phyloP scores from a whole-genome alignment of 2,113 vertebrate genomes.

The Eolophus roseicapilla region DNA sequence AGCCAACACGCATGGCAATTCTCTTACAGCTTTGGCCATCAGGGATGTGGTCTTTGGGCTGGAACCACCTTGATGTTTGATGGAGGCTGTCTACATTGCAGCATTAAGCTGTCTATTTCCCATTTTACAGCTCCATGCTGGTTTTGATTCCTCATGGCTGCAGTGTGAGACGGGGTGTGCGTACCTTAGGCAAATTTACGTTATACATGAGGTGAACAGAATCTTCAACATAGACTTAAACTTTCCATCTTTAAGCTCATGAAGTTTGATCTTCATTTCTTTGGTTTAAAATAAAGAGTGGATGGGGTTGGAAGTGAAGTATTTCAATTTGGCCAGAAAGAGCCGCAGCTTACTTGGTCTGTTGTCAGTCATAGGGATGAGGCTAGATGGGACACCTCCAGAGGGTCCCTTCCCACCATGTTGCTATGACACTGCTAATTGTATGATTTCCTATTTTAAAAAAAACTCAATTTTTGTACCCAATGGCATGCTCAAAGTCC shows the following conservation, averaged over 20 bases:
- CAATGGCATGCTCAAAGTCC: background rate
- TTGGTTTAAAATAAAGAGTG: background rate
- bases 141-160: background rate
- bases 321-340: background rate
- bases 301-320: background rate
- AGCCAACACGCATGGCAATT: background rate
- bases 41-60: background rate
- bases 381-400: background rate
- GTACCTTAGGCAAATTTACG: background rate
- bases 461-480: rapidly evolving
- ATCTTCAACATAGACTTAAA: background rate
- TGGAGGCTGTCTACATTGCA: background rate
- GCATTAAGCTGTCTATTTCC: conserved; percentile 3
- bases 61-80: background rate
- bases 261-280: background rate
- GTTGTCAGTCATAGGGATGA: background rate
- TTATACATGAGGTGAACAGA: background rate
- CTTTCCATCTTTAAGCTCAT: background rate
- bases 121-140: background rate
- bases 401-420: background rate
- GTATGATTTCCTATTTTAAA: background rate
- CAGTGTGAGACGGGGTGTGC: background rate
- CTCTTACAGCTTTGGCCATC: background rate
- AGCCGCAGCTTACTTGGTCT: background rate
- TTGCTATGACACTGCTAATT: background rate